Evolutionary conservation across 2,113 vertebrate genomes (phyloP).

Genomic region (Hystrix brachyura): DNA sequence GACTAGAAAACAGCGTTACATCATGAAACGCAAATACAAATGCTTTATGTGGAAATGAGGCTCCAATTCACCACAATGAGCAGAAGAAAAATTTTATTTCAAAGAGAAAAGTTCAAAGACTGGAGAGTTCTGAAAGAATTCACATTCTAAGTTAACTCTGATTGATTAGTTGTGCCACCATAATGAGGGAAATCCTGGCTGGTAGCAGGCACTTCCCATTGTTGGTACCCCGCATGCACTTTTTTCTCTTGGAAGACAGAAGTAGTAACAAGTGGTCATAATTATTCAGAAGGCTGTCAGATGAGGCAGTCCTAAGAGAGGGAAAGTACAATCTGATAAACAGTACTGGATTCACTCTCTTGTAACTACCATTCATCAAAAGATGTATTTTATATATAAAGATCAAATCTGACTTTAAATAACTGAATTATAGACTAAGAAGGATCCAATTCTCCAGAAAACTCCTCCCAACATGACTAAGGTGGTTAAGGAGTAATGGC

Average conservation of each 20-base stretch:
- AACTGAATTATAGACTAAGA: slow-evolving; percentile 26
- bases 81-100: slow-evolving; percentile 61
- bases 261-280: slow-evolving; percentile 63
- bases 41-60: slow-evolving; percentile 46
- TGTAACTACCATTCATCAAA: slow-evolving; percentile 56
- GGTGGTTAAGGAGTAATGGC: slow-evolving; percentile 32
- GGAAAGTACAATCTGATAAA: not conserved
- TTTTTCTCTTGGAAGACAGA: not conserved
- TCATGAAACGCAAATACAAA: slow-evolving; percentile 42
- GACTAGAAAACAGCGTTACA: slow-evolving; percentile 6
- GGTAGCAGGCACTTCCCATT: not conserved
- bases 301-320: not conserved
- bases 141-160: slow-evolving; percentile 4
- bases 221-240: slow-evolving; percentile 3
- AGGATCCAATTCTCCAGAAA: slow-evolving; percentile 31
- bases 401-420: slow-evolving; percentile 43
- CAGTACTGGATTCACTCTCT: slow-evolving; percentile 5
- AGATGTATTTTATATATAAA: slow-evolving; percentile 5
- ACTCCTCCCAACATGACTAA: not conserved
- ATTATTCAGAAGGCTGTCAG: slow-evolving; percentile 49
- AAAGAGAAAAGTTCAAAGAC: slow-evolving; percentile 65
- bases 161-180: slow-evolving; percentile 20
- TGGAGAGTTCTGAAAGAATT: slow-evolving; percentile 40
- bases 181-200: slow-evolving; percentile 18
- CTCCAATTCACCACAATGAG: slow-evolving; percentile 36